Evolutionary conservation across 2,888 invertebrate genomes (phyloP), one percentile per base, ranked within the genome.

Genomic region (Lepas anatifera): DNA sequence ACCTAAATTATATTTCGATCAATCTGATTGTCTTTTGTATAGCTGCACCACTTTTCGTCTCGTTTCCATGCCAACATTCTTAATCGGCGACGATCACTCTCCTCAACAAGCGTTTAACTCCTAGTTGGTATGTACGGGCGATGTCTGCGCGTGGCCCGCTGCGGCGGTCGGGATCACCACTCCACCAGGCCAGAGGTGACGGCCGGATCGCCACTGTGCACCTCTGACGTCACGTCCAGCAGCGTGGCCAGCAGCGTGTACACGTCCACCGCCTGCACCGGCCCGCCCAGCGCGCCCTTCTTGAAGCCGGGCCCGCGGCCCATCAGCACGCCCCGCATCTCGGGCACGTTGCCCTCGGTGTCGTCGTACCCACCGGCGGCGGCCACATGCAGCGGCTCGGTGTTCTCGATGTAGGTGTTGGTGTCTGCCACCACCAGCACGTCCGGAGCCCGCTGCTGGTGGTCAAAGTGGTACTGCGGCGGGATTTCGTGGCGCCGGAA

Each of bases 211-310:
- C 79, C 79, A 73, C 79, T 78, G 72, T 77, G 75, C 16, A 81
- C 79, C 37, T 78, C 76, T 0, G 82, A 78, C 10, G 75, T 71
- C 25, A 83, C 76, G 22, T 77, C 76, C 35, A 83, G 76, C 7
- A 83, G 74, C 70, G 80, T 76, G 70, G 81, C 80, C 72, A 82
- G 78, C 68, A 83, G 76, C 41, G 81, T 80, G 74, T 83, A 83
- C 58, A 83, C 76, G 75, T 83, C 83, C 41, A 83, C 80, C 63
- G 79, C 77, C 46, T 79, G 74, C 46, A 83, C 80, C 2, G 81
- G 78, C 18, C 77, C 74, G 22, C 76, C 73, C 16, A 77, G 75
- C 58, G 75, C 73, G 58, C 78, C 78, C 66, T 75, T 74, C 68
- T 77, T 78, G 74, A 83, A 80, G 52, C 78, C 77, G 73, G 77